phyloP scores from a whole-genome alignment of 2,888 invertebrate genomes.

The Catocala fraxini region DNA sequence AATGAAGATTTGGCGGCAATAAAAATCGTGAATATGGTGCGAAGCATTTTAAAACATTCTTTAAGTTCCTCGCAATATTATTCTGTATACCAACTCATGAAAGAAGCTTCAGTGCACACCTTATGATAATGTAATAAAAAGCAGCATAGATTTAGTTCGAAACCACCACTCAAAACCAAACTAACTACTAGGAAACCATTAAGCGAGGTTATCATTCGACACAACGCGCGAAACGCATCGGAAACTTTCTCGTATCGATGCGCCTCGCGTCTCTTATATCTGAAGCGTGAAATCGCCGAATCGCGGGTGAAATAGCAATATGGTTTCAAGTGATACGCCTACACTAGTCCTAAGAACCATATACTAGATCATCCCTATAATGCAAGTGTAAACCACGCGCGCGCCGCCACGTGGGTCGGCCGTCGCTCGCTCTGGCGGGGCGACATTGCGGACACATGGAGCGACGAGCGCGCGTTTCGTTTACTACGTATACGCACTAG shows the following conservation, averaged over 20 bases:
- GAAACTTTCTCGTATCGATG: slow-evolving; percentile 54
- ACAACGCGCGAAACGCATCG: slow-evolving; percentile 60
- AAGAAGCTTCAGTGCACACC: slow-evolving; percentile 71
- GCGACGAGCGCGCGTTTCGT: slow-evolving; percentile 32
- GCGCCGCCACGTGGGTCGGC: slow-evolving; percentile 22
- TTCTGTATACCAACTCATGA: slow-evolving; percentile 52
- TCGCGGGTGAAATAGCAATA: slow-evolving; percentile 58
- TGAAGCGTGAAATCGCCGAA: slow-evolving; percentile 70
- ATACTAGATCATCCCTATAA: slow-evolving; percentile 58
- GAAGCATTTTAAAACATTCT: slow-evolving; percentile 54
- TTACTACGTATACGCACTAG: slow-evolving; percentile 48
- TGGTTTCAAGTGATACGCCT: slow-evolving; percentile 53
- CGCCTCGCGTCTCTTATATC: slow-evolving; percentile 68
- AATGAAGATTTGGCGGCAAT: slow-evolving; percentile 46
- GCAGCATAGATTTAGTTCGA: slow-evolving; percentile 78
- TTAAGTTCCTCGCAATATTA: slow-evolving; percentile 53
- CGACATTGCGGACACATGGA: slow-evolving; percentile 8
- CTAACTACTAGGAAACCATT: slow-evolving; percentile 81
- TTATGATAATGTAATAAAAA: slow-evolving; percentile 69
- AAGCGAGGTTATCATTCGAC: slow-evolving; percentile 81
- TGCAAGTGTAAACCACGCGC: slow-evolving; percentile 51
- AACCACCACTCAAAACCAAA: slow-evolving; percentile 82
- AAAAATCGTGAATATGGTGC: slow-evolving; percentile 53
- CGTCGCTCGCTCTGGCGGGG: too few relatives aligned
- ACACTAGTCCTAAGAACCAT: slow-evolving; percentile 62